Base-by-base conservation (phyloP, 2,113 vertebrate genomes). In the Leucopternis melanops region DNA sequence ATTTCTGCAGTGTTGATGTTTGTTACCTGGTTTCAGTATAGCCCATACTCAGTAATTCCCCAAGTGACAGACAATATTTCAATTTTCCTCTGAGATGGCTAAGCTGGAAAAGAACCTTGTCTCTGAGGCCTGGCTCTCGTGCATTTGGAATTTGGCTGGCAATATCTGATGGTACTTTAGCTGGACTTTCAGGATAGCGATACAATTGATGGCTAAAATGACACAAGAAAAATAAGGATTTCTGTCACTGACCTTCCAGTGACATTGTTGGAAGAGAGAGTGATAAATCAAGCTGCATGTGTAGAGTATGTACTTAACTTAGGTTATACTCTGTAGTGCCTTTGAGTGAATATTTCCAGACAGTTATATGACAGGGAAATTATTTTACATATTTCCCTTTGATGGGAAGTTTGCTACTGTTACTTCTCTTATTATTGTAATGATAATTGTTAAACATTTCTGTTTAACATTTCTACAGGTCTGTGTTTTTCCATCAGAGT, bases 111-210 rank as follows among this genome's bases (percentile, higher is more conserved):
- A 94, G 50, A 95, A 45, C 36, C 14, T 74, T 55, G 44, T 91
- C 57, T 95, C 29, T 70, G 40, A 94, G 36, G 17, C 27, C 47
- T 73, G 38, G 25, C 70, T 84, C 18, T 78, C 11, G 12, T 40
- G 47, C 38, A 31, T 92, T 81, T 95, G 65, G 74, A 38, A 34
- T 94, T 96, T 90, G 74, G 55, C 50, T 93, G 69, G 67, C 82
- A 92, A 21, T 95, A 78, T 81, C 59, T 95, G 85, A 86, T 88
- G 72, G 67, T 78, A 92, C 25, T 92, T 94, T 90, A 81, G 47
- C 62, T 83, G 79, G 81, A 58, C 61, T 93, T 89, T 88, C 78
- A 86, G 45, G 67, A 86, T 73, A 92, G 23, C 57, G 52, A 22
- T 77, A 63, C 88, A 82, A 87, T 65, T 91, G 93, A 80, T 80